Percentiles rank a stretch among this genome's conserved stretches.
Evolutionary conservation across 2,888 invertebrate genomes (phyloP).

Genomic region (Bembecia ichneumoniformis): DNA sequence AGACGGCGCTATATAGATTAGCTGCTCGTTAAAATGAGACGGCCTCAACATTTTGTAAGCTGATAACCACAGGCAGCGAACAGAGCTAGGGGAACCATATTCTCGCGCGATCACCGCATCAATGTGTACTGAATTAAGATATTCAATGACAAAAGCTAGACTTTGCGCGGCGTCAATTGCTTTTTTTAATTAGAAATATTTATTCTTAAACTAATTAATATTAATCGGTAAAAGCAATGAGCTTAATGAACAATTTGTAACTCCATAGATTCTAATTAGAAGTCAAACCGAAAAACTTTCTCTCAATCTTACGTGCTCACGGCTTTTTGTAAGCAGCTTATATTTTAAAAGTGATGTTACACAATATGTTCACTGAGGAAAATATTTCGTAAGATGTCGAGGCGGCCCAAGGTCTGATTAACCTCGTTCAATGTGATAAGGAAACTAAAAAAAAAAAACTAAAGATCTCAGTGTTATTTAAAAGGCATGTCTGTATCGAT

Average conservation of each 20-base stretch:
- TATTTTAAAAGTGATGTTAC: constrained; percentile 6
- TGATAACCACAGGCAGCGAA: constrained; percentile 69
- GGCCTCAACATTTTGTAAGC: constrained; percentile 66
- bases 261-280: too few species aligned
- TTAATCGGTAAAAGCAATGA: too few species aligned
- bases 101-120: constrained; percentile 66
- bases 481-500: constrained; percentile 38
- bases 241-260: too few species aligned
- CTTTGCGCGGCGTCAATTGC: constrained; percentile 44
- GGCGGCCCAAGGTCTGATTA: constrained; percentile 39
- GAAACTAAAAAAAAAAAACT: constrained; percentile 31
- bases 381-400: constrained; percentile 39
- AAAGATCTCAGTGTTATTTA: constrained; percentile 24
- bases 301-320: too few species aligned
- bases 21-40: constrained; percentile 47
- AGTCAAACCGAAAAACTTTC: too few species aligned
- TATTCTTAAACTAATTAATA: too few species aligned
- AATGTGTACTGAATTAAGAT: constrained; percentile 66
- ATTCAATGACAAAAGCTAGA: constrained; percentile 53
- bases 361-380: constrained; percentile 33
- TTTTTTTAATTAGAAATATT: constrained; percentile 4
- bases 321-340: neutral
- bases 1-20: constrained; percentile 51
- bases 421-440: constrained; percentile 36
- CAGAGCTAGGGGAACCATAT: constrained; percentile 68